A percentile compares a stretch with the other conserved stretches of the same genome.
phyloP scores from a whole-genome alignment of 2,888 invertebrate species.

The Eristalinus aeneus region DNA sequence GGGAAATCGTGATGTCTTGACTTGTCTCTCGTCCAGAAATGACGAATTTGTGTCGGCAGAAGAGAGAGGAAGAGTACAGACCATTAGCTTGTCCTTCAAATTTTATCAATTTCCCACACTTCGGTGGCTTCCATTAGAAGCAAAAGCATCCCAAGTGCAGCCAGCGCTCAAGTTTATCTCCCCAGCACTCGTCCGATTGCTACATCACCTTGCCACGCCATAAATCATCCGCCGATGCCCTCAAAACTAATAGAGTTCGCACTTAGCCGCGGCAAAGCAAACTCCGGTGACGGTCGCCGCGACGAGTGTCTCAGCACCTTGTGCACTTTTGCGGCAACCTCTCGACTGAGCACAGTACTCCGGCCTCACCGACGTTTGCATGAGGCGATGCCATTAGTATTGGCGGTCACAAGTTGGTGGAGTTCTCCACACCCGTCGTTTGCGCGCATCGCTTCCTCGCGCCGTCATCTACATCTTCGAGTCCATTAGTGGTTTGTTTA shows the following conservation, averaged over 20 bases:
- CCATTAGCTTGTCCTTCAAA: background rate
- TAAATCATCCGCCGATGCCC: slow-evolving; percentile 63
- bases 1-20: background rate
- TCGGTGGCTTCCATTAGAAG: background rate
- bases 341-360: background rate
- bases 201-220: slow-evolving; percentile 46
- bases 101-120: slow-evolving; percentile 14
- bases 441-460: background rate
- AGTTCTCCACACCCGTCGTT: slow-evolving; percentile 34
- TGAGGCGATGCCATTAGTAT: slow-evolving; percentile 48
- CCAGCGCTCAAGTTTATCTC: slow-evolving; percentile 53
- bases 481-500: slow-evolving; percentile 49
- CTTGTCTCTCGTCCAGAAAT: background rate
- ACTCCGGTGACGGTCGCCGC: background rate
- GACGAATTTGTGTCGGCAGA: background rate
- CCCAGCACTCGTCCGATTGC: slow-evolving; percentile 46
- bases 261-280: slow-evolving; percentile 32
- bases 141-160: slow-evolving; percentile 10
- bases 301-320: slow-evolving; percentile 39
- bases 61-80: background rate
- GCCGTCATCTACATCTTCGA: background rate
- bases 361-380: slow-evolving; percentile 32
- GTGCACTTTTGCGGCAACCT: slow-evolving; percentile 43
- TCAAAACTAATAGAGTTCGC: slow-evolving; percentile 69
- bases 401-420: slow-evolving; percentile 13